Percentiles rank a stretch among this genome's conserved stretches.
Conservation (phyloP, 1,140 invertebrate species). For the Diorhabda elongata region DNA sequence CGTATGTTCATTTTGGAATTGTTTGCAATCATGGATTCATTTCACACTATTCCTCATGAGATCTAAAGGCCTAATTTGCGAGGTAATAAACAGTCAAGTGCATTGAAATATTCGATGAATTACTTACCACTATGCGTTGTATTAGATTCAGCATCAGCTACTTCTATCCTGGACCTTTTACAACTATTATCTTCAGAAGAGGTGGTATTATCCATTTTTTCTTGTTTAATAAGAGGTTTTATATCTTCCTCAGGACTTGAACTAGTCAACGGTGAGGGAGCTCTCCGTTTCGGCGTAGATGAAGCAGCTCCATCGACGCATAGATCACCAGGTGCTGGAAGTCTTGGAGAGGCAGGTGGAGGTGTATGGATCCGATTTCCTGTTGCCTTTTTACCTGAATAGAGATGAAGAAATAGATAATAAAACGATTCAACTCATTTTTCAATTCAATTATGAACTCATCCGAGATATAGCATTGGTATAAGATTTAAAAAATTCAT, state of each 20-base stretch:
- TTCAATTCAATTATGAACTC: too few species aligned
- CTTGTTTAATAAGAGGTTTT: slow-evolving; percentile 71
- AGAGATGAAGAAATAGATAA: too few species aligned
- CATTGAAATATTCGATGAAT: not conserved
- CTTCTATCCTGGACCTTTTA: slow-evolving; percentile 73
- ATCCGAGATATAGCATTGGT: too few species aligned
- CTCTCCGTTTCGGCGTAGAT: slow-evolving; percentile 65
- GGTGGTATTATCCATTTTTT: slow-evolving; percentile 58
- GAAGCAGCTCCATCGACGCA: slow-evolving; percentile 63
- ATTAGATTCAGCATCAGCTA: slow-evolving; percentile 81
- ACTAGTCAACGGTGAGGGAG: slow-evolving; percentile 59
- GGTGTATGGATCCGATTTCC: slow-evolving; percentile 58
- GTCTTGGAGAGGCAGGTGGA: slow-evolving; percentile 58
- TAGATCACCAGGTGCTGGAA: slow-evolving; percentile 56
- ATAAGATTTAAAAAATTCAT: too few species aligned
- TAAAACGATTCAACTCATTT: too few species aligned
- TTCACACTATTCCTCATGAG: too few species aligned
- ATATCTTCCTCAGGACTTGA: slow-evolving; percentile 59
- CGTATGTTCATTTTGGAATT: too few species aligned
- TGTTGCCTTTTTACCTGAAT: slow-evolving; percentile 47
- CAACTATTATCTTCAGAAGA: slow-evolving; percentile 50
- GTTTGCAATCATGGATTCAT: too few species aligned
- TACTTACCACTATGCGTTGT: slow-evolving; percentile 83
- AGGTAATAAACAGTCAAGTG: too few species aligned
- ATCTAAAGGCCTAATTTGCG: too few species aligned